phyloP scores from a whole-genome alignment of 1,140 invertebrate genomes.

The Lepidurus packardi region DNA sequence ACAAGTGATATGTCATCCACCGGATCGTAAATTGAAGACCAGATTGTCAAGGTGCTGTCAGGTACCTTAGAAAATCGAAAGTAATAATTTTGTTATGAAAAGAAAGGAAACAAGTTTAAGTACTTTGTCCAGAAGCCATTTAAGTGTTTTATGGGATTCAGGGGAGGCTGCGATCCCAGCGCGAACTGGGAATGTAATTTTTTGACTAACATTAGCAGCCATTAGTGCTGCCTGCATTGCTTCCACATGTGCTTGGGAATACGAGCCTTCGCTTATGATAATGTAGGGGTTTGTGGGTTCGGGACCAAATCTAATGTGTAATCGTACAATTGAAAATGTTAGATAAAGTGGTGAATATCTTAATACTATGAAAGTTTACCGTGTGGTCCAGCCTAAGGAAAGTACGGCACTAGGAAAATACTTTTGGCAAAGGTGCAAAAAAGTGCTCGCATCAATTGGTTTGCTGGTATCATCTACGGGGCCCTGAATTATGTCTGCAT shows the following conservation, averaged over 20 bases:
- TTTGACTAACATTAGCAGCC: conserved; percentile 53
- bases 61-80: conserved; percentile 35
- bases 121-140: conserved; percentile 36
- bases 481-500: conserved; percentile 78
- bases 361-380: conserved; percentile 43
- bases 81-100: background rate
- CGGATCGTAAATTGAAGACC: conserved; percentile 52
- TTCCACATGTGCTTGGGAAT: conserved; percentile 61
- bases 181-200: conserved; percentile 74
- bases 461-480: conserved; percentile 57
- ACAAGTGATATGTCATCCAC: conserved; percentile 33
- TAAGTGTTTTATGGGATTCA: background rate
- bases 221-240: conserved; percentile 63
- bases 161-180: conserved; percentile 57
- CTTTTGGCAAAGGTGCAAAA: conserved; percentile 53
- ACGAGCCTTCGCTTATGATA: conserved; percentile 51
- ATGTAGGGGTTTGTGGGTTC: conserved; percentile 35
- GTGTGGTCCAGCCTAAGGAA: conserved; percentile 83
- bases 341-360: background rate
- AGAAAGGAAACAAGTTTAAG: background rate
- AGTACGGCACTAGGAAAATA: conserved; percentile 61
- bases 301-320: conserved; percentile 37
- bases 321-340: background rate
- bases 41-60: conserved; percentile 60
- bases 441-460: conserved; percentile 61